Evolutionary conservation across 1,140 invertebrate genomes (phyloP), one percentile per base, ranked within the genome.

Genomic region (Rhyzopertha dominica): DNA sequence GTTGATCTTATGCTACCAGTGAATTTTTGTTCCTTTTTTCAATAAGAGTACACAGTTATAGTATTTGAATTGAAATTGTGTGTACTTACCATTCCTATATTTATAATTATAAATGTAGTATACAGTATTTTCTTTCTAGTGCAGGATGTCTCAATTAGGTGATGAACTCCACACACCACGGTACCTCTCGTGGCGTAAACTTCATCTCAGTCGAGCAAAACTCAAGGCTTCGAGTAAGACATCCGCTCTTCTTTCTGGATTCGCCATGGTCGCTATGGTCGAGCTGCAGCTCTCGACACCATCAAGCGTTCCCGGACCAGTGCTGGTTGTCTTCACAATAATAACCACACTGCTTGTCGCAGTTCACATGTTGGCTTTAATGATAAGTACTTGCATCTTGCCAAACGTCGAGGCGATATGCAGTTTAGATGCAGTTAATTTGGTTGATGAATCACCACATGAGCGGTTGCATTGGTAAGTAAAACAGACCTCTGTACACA

Each of bases 371-470:
- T 68, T 99, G 34, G 96, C 96, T 0, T 72, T 99, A 2, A 98
- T 99, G 95, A 99, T 99, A 59, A 96, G 92, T 49, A 99, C 95
- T 0, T 99, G 96, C 68, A 97, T 99, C 47, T 72, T 99, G 39
- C 95, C 90, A 12, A 92, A 94, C 61, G 88, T 94, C 31, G 90
- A 94, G 61, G 87, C 88, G 0, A 84, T 93, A 1, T 88, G 87
- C 49, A 91, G 88, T 69, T 72, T 91, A 13, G 87, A 91, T 65
- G 85, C 84, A 51, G 87, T 90, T 54, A 80, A 80, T 29, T 71
- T 90, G 3, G 87, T 92, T 0, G 84, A 90, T 56, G 88, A 92
- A 62, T 90, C 87, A 5, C 88, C 88, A 0, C 88, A 91, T 61
- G 88, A 91, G 66, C 73, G 87, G 49, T 69, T 91, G 2, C 85